Conservation (phyloP, 37 sponge, comb jelly and placozoan genomes). For the Ianthella basta region DNA sequence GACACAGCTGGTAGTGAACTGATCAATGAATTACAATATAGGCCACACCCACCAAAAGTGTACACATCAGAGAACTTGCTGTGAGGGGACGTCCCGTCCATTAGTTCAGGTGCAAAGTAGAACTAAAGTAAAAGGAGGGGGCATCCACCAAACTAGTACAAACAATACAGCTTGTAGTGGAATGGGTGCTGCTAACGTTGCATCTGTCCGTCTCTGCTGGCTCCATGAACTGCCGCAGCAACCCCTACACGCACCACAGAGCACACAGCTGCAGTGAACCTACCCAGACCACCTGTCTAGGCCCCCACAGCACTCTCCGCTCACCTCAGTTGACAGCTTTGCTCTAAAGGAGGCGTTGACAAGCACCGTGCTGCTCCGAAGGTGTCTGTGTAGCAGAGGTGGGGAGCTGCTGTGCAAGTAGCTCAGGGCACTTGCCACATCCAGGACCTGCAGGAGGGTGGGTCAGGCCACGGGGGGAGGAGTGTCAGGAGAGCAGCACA, state of each 20-base stretch:
- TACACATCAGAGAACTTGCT: conserved; percentile 58
- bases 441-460: background rate
- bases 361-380: background rate
- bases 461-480: background rate
- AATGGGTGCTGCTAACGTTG: too few species aligned
- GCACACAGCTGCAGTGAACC: too few species aligned
- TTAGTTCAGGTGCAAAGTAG: conserved; percentile 65
- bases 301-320: too few species aligned
- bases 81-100: conserved; percentile 30
- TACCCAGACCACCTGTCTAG: too few species aligned
- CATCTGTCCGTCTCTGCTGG: too few species aligned
- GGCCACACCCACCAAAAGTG: conserved; percentile 53
- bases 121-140: background rate
- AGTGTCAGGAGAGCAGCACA: background rate
- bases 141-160: background rate
- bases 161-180: too few species aligned
- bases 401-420: background rate
- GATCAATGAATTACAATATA: too few species aligned
- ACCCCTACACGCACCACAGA: too few species aligned
- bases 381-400: background rate
- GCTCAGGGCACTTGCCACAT: background rate
- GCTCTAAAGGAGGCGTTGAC: background rate
- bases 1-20: too few species aligned
- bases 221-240: too few species aligned
- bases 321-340: background rate